These are phyloP conservation scores for Drosophila littoralis DNA, from an alignment of 1,140 invertebrate species.

Conservation along the genomic window DNA sequence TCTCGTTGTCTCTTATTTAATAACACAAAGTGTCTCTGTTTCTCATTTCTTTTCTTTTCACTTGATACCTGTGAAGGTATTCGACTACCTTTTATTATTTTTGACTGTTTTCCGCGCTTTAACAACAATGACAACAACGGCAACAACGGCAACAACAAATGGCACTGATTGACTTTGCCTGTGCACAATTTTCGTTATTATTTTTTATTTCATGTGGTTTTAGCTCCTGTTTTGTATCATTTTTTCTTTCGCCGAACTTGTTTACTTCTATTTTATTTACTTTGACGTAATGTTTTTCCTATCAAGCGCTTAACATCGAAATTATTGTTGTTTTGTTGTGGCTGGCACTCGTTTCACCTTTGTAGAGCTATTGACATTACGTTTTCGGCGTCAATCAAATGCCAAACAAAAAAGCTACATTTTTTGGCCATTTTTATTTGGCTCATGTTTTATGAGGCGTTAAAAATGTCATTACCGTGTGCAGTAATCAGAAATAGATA, in stretches of 20 bases:
- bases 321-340: slow-evolving; percentile 36
- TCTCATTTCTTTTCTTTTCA: slow-evolving; percentile 24
- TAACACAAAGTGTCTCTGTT: slow-evolving; percentile 66
- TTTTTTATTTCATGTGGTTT: slow-evolving; percentile 53
- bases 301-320: slow-evolving; percentile 48
- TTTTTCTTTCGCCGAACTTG: slow-evolving; percentile 43
- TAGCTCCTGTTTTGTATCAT: slow-evolving; percentile 9
- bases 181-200: slow-evolving; percentile 71
- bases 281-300: slow-evolving; percentile 61
- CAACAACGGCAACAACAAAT: slow-evolving; percentile 48
- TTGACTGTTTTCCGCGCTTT: slow-evolving; percentile 37
- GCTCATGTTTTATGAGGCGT: slow-evolving; percentile 67
- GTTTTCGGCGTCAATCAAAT: slow-evolving; percentile 18
- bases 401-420: slow-evolving; percentile 28
- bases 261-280: slow-evolving; percentile 62
- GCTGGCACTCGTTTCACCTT: slow-evolving; percentile 46
- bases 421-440: slow-evolving; percentile 49
- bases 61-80: slow-evolving; percentile 10
- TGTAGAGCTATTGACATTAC: slow-evolving; percentile 32
- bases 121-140: slow-evolving; percentile 19
- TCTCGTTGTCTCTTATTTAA: slow-evolving; percentile 49
- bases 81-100: slow-evolving; percentile 53
- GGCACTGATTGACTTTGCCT: slow-evolving; percentile 64
- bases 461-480: slow-evolving; percentile 61
- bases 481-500: slow-evolving; percentile 32